Conservation (phyloP, 2,113 vertebrate species). For the Archilochus colubris region DNA sequence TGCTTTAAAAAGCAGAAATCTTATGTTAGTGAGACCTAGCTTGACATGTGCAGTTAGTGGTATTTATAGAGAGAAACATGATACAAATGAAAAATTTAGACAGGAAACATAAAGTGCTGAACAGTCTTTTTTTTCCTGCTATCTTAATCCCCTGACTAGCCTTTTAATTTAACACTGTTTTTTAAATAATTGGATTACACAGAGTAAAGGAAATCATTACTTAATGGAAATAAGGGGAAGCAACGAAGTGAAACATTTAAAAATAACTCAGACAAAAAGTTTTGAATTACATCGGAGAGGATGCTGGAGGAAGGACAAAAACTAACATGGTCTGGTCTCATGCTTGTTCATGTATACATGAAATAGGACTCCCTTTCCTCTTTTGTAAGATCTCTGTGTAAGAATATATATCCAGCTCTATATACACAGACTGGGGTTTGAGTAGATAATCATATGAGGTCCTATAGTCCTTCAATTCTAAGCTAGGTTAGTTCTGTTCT, state of each 20-base stretch:
- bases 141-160: neutral
- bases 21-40: neutral
- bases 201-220: neutral
- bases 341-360: neutral
- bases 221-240: conserved; percentile 10
- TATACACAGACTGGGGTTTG: neutral
- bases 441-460: neutral
- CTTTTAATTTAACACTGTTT: conserved; percentile 7
- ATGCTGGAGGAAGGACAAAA: neutral
- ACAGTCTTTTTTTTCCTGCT: neutral
- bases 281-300: neutral
- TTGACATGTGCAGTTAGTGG: neutral
- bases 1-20: neutral
- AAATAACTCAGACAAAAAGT: neutral
- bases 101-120: neutral
- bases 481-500: neutral
- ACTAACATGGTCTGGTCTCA: neutral
- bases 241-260: conserved; percentile 4
- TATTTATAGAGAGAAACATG: neutral
- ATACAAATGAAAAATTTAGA: neutral
- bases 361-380: neutral
- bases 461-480: neutral
- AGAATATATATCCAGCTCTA: neutral
- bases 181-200: conserved; percentile 23
- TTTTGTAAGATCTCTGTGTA: neutral